Conservation (phyloP, 2,797 vertebrate species). For the Ataeniobius toweri region DNA sequence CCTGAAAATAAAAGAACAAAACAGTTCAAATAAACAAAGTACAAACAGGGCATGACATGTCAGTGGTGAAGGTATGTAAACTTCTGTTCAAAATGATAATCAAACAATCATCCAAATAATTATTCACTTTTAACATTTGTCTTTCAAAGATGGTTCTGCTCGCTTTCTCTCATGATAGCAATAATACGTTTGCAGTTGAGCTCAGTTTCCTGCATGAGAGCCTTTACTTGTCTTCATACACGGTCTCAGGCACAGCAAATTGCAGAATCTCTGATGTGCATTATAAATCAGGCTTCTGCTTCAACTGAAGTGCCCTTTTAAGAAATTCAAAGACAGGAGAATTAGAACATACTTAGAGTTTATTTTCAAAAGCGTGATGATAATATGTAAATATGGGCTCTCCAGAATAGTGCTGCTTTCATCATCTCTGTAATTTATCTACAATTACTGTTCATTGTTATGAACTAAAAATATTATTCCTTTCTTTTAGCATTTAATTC, state of each 20-base stretch:
- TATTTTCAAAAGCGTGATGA: constrained; percentile 49
- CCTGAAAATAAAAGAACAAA: background rate
- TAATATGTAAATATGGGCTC: constrained; percentile 55
- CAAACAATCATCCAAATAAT: background rate
- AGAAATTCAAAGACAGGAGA: constrained; percentile 44
- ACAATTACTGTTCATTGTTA: constrained; percentile 38
- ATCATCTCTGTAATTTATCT: constrained; percentile 53
- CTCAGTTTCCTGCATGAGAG: background rate
- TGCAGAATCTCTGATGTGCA: constrained; percentile 41
- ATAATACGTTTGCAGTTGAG: no score
- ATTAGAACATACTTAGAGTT: constrained; percentile 55
- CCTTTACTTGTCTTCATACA: constrained; percentile 8
- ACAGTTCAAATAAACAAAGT: background rate
- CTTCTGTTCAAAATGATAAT: background rate
- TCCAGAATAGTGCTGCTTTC: constrained; percentile 44
- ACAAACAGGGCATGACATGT: background rate
- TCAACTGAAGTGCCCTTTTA: constrained; percentile 48
- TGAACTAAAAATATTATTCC: constrained; percentile 16
- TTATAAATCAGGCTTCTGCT: constrained; percentile 49
- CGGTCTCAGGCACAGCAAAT: constrained; percentile 26
- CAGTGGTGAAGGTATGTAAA: background rate
- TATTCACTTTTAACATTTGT: background rate
- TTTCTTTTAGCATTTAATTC: background rate
- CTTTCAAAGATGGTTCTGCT: no score
- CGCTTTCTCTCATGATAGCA: no score